Base-by-base conservation (phyloP, 1,140 invertebrate species). In the Heliconius himera region DNA sequence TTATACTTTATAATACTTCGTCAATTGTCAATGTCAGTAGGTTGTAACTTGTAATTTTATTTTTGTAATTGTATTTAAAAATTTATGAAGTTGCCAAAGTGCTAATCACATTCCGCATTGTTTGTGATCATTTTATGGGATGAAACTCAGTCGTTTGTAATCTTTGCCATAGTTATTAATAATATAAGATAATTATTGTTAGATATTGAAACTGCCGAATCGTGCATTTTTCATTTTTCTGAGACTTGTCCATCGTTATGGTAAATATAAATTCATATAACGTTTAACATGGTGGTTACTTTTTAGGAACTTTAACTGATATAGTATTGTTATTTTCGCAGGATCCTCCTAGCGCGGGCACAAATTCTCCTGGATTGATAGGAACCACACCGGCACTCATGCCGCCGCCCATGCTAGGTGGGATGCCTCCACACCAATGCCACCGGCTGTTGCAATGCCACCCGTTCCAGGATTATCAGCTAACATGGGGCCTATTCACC, bases 401-500 rank as follows among this genome's bases (percentile, higher is more conserved):
- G 26, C 81, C 81, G 16, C 81, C 76, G 54, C 81, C 85, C 41
- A 81, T 87, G 76, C 75, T 81, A 8, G 77, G 77, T 26, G 77
- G 77, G 18, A 74, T 78, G 77, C 77, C 77, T 41, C 77, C 77
- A 56, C 77, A 56, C 77, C 77, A 1, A 90, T 94, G 89, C 93
- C 93, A 11, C 91, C 90, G 16, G 86, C 89, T 22, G 80, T 94
- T 54, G 86, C 91, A 8, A 89, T 94, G 89, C 93, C 93, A 29
- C 91, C 90, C 16, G 89, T 91, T 16, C 90, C 90, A 16, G 89
- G 90, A 2, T 83, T 94, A 77, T 88, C 92, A 33, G 89, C 91
- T 4, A 89, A 83, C 36, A 84, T 94, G 38, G 89, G 90, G 9
- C 91, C 91, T 26, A 84, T 94, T 73, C 92, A 72, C 95, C 96